phyloP scores from a whole-genome alignment of 2,113 vertebrate species.

The Isurus oxyrinchus region DNA sequence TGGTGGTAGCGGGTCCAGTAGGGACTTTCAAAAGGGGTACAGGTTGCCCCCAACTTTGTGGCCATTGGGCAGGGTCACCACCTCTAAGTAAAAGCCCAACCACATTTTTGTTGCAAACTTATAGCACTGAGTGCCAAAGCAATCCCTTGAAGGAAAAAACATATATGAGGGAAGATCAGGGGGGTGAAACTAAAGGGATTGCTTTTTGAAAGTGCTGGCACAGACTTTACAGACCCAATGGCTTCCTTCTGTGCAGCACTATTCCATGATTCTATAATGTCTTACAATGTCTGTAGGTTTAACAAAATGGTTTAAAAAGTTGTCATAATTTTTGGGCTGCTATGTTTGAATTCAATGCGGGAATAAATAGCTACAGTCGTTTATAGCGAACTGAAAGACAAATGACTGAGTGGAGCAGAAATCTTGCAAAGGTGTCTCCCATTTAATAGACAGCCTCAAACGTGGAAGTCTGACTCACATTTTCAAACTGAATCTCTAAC shows the following conservation, averaged over 20 bases:
- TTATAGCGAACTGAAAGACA: background rate
- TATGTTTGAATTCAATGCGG: background rate
- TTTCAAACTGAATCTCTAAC: background rate
- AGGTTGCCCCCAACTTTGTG: too few relatives aligned
- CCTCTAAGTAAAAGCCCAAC: too few relatives aligned
- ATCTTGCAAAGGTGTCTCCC: background rate
- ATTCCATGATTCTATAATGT: background rate
- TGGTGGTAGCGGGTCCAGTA: background rate
- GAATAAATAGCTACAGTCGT: slow-evolving; percentile 16
- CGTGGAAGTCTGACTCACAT: background rate
- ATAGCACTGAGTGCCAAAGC: too few relatives aligned
- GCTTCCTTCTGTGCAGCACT: background rate
- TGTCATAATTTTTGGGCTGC: background rate
- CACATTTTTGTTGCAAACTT: too few relatives aligned
- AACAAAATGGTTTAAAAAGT: background rate
- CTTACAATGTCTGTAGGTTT: background rate
- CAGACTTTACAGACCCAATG: background rate
- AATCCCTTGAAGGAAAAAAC: background rate
- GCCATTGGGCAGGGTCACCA: too few relatives aligned
- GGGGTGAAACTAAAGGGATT: background rate
- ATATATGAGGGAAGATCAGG: background rate
- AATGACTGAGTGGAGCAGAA: background rate
- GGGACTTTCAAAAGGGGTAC: background rate
- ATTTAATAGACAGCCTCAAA: background rate
- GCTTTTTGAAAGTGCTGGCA: background rate